Base-by-base conservation (phyloP, 2,113 vertebrate species). In the Phodopus roborovskii region DNA sequence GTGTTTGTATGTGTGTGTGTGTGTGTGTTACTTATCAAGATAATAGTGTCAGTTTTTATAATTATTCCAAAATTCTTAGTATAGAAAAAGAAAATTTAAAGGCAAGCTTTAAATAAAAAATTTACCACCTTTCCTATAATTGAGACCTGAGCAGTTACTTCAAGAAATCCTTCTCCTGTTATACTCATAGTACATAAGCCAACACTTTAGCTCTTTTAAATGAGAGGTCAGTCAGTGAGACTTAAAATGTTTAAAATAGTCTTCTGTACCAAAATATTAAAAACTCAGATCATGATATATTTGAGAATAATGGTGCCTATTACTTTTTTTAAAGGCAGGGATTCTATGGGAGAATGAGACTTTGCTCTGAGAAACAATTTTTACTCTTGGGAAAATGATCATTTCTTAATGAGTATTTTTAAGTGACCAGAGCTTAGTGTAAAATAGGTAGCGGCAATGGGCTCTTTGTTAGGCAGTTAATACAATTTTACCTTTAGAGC, bases 351-450 rank as follows among this genome's bases (percentile, higher is more conserved):
- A 96, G 93, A 96, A 97, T 15, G 88, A 42, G 50, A 56, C 74
- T 45, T 91, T 94, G 1, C 33, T 53, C 36, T 94, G 79, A 75
- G 42, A 97, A 88, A 64, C 17, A 92, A 12, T 90, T 93, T 95
- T 97, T 68, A 97, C 13, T 16, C 0, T 53, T 91, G 86, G 71
- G 89, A 39, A 45, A 97, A 94, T 96, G 91, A 97, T 95, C 94
- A 64, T 30, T 97, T 97, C 96, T 97, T 97, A 97, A 97, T 95
- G 33, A 97, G 60, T 78, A 16, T 83, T 17, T 96, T 97, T 36
- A 39, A 95, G 85, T 75, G 4, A 19, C 17, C 96, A 0, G 1
- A 95, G 16, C 7, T 95, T 71, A 94, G 7, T 56, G 2, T 81
- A 62, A 96, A 77, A 50, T 81, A 92, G 75, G 0, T n/a, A 89